Evolutionary conservation across 2,888 invertebrate genomes (phyloP), one percentile per base, ranked within the genome.

Genomic region (Apamea anceps): DNA sequence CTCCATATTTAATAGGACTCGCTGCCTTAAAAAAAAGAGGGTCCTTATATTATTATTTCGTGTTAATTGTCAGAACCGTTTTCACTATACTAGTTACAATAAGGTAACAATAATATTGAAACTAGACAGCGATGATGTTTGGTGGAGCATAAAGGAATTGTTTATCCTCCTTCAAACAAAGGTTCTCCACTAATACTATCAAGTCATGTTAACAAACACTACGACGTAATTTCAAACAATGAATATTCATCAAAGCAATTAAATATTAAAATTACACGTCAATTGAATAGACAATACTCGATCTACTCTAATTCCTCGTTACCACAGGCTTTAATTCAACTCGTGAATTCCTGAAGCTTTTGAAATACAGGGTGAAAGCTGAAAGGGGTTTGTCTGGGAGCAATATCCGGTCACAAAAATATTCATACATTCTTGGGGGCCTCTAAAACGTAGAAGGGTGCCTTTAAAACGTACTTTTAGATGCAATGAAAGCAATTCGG

Each of bases 321-420:
- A 62, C 77, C 72, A 25, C 71, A 54, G 28, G 63, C 60, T 77
- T 86, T 78, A 87, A 87, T 87, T 87, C 66, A 68, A 72, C 65
- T 76, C 68, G 68, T 66, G 45, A 76, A 87, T 84, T 80, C 68
- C 37, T 13, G 48, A 63, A 75, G 51, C 77, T n/a, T 82, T 72
- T 77, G 65, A 84, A 86, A 80, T 86, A 70, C 37, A 54, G 13
- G 79, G 70, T 77, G 75, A 57, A 68, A 75, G 32, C 57, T 82
- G 25, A 28, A 87, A 86, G 57, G 79, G 81, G 87, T 81, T 85
- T 45, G 63, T 76, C 75, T 74, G 76, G 66, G 63, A 75, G 85
- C 80, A 85, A 87, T 87, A 79, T 85, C 86, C 86, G 85, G 87
- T 87, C 85, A 87, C 82, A 80, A 82, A 86, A 87, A 82, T 87